Evolutionary conservation across 2,113 vertebrate genomes (phyloP), one percentile per base, ranked within the genome.

Genomic region (Amphiprion ocellaris): DNA sequence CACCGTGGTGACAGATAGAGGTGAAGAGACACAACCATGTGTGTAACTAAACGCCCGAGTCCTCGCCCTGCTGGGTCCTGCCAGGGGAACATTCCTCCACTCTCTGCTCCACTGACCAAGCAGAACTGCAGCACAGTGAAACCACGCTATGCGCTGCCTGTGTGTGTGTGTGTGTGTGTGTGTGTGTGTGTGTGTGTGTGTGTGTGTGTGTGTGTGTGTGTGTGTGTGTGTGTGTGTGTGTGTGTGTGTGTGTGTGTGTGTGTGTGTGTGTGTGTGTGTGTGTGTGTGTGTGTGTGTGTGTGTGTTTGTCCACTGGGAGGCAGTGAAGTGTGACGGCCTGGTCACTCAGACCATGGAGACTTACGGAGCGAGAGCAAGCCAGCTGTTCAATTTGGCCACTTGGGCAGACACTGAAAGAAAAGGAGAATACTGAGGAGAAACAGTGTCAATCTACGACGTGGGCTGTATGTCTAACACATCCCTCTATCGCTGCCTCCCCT

Each of bases 351-450:
- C 86, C 65, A 33, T 65, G 85, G 85, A 86, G 90, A 85, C 70
- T 88, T 88, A 86, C 82, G 83, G 80, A 85, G 87, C 84, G 72
- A 84, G 80, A 77, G 90, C 65, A 19, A 76, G 85, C 87, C 91
- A 90, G 91, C 87, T 90, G 91, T 89, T 91, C 90, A 83, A 81
- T 87, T 79, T 82, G 87, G 85, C 77, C 89, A 85, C 87, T 75
- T 82, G 88, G 89, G 75, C 49, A 81, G 78, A 82, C 63, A 47
- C 50, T 52, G 74, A 71, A 79, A 75, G 69, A 87, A 74, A 86
- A 69, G 60, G 63, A 67, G 75, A 81, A 76, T 54, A 58, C 78
- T 75, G 87, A 82, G 69, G 77, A 79, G 76, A 84, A 72, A 66
- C 62, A 6, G 73, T 53, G 81, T 76, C 77, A 65, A 67, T 79